Evolutionary conservation across 1,140 invertebrate species (phyloP), one percentile per base, ranked within the genome.

Genomic region (Procambarus clarkii): DNA sequence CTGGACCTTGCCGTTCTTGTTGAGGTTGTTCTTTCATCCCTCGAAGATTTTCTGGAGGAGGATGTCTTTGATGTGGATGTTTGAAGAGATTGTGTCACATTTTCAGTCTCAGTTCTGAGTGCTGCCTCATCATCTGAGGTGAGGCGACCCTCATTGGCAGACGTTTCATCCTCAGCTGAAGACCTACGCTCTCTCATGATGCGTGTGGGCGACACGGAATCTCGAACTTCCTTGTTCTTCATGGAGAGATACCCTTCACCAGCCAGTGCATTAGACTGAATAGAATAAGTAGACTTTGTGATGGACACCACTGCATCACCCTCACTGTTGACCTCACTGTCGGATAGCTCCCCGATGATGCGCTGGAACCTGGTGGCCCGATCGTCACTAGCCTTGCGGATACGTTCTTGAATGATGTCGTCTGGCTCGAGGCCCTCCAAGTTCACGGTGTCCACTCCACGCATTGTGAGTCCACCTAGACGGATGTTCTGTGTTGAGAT

Each of bases 141-240:
- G 24, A 93, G 77, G 69, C 81, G 81, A 7, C 85, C 88, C 18
- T 92, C 89, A 34, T 24, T 78, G 50, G 74, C 88, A 7, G 83
- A 80, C 3, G 46, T 69, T 11, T 82, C 78, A 18, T 58, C 86
- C 34, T 64, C 88, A 24, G 84, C 92, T 71, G 85, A 91, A 4
- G 90, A 91, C n/a, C 84, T 85, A 21, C 90, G 88, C 91, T 94
- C 94, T 21, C 83, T 94, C 82, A 94, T 93, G 76, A 94, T 94
- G 93, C 96, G 95, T 21, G 96, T 96, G 4, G 97, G 97, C 50
- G 96, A 97, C 94, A 96, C 96, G 7, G 96, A 97, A 94, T 97
- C 97, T 76, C 96, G 95, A 34, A 97, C 96, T 94, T 97, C 97
- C 94, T 97, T 97, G 79, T 95, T 96, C 95, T 97, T 97, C 94